phyloP scores from a whole-genome alignment of 92 coral and sea anemone genomes.

The Chrysogorgia sp. region DNA sequence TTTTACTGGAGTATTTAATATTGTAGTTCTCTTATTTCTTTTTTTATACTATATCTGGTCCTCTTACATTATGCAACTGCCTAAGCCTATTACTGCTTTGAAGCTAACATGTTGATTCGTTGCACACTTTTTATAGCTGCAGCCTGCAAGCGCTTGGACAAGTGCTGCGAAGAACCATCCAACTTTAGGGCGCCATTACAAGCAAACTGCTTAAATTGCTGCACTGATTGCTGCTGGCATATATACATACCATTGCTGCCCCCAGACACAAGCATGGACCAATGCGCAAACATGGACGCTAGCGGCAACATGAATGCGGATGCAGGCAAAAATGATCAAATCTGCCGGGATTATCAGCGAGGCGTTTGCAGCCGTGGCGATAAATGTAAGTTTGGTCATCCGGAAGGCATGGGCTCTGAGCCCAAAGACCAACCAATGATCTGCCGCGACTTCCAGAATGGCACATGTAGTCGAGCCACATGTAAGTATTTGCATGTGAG shows the following conservation, averaged over 20 bases:
- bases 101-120: constrained; percentile 38
- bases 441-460: constrained; percentile 98
- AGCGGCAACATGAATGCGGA: constrained; percentile 1
- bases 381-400: constrained; percentile 94
- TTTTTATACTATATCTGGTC: too few species aligned
- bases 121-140: constrained; percentile 39
- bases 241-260: not conserved
- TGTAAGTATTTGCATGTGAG: constrained; percentile 93
- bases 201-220: constrained; percentile 4
- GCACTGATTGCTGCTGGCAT: not conserved
- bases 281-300: not conserved
- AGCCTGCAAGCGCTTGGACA: constrained; percentile 45
- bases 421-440: constrained; percentile 94
- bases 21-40: too few species aligned
- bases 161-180: constrained; percentile 37
- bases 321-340: constrained; percentile 48
- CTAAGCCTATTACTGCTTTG: not conserved
- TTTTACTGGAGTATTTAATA: too few species aligned
- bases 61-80: too few species aligned
- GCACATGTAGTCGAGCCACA: constrained; percentile 83
- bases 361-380: constrained; percentile 98
- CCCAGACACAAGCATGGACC: constrained; percentile 11
- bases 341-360: constrained; percentile 96
- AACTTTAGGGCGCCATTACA: constrained; percentile 4
- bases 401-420: constrained; percentile 96